These are phyloP conservation scores for Gymnocheta viridis DNA, from an alignment of 2,888 invertebrate genomes.

Conservation along the genomic window DNA sequence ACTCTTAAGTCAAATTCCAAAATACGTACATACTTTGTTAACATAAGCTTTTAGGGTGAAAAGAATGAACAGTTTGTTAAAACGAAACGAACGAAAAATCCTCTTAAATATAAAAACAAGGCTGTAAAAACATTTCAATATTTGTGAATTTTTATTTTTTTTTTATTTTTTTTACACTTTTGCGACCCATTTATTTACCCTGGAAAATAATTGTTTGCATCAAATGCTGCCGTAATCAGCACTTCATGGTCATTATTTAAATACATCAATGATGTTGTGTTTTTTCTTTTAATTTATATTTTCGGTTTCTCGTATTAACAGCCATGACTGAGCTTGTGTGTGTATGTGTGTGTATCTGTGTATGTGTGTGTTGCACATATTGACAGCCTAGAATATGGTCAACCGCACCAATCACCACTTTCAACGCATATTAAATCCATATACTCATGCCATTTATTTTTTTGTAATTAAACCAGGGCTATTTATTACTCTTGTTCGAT, in stretches of 20 bases:
- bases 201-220: conserved; percentile 36
- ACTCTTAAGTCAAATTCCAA: background rate
- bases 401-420: conserved; percentile 57
- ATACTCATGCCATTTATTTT: background rate
- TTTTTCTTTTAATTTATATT: conserved; percentile 34
- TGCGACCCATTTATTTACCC: conserved; percentile 24
- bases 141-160: background rate
- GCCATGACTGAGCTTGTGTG: conserved; percentile 27
- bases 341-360: too few relatives aligned
- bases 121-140: background rate
- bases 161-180: background rate
- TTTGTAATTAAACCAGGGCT: conserved; percentile 50
- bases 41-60: background rate
- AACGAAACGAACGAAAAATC: background rate
- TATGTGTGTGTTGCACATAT: conserved; percentile 10
- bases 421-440: conserved; percentile 53
- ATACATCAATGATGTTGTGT: conserved; percentile 24
- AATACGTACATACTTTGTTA: background rate
- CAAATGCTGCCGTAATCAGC: conserved; percentile 44
- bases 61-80: background rate
- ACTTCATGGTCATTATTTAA: conserved; percentile 57
- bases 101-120: background rate
- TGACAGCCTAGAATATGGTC: conserved; percentile 46
- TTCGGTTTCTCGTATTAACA: conserved; percentile 39
- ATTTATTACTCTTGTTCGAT: conserved; percentile 56